phyloP scores from a whole-genome alignment of 2,888 invertebrate species.

The Cotesia congregata region DNA sequence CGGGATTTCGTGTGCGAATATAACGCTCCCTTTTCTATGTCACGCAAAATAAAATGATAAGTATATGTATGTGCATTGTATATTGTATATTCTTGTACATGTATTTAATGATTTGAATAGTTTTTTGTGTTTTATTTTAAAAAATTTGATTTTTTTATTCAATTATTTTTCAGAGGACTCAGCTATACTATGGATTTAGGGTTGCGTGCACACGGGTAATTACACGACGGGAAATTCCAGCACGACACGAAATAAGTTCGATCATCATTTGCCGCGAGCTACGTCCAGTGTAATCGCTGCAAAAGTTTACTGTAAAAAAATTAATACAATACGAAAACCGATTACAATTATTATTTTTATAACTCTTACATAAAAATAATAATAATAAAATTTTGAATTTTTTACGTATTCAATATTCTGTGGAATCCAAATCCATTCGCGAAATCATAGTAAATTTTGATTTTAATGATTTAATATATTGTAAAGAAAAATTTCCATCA shows the following conservation, averaged over 20 bases:
- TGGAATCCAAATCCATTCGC: too few relatives aligned
- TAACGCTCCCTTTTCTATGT: neutral
- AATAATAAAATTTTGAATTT: too few relatives aligned
- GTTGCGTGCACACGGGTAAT: neutral
- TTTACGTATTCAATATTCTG: too few relatives aligned
- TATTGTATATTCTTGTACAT: neutral
- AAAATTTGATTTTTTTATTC: neutral
- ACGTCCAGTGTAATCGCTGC: neutral
- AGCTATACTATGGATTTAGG: neutral
- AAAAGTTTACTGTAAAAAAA: neutral
- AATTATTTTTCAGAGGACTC: neutral
- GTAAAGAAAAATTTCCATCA: too few relatives aligned
- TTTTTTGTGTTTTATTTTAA: slow-evolving; percentile 3
- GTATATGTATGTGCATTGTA: neutral
- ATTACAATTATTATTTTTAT: neutral
- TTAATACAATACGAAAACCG: neutral
- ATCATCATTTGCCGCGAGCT: neutral
- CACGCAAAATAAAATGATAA: neutral
- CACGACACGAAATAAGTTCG: neutral
- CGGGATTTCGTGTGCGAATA: neutral
- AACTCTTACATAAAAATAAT: too few relatives aligned
- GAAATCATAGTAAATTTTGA: too few relatives aligned
- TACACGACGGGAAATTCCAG: slow-evolving; percentile 1
- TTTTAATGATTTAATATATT: too few relatives aligned
- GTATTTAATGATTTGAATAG: slow-evolving; percentile 3